Evolutionary conservation across 2,888 invertebrate species (phyloP).

Genomic region (Sarcophaga subvicina): DNA sequence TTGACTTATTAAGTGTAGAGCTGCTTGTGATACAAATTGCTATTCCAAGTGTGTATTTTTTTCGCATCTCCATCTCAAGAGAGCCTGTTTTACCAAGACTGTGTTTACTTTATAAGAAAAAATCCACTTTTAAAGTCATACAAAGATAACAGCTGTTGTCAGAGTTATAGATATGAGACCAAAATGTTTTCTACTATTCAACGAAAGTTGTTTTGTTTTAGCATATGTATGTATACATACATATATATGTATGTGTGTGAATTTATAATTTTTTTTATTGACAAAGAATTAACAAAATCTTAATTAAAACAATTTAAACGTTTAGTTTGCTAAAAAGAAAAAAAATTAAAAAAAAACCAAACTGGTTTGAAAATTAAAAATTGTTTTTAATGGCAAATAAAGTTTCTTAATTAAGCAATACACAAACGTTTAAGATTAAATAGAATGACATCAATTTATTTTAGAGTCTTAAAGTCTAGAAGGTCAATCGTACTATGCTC

Average conservation of each 20-base stretch:
- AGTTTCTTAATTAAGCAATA: not conserved
- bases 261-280: not conserved
- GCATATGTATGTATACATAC: not conserved
- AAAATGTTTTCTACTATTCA: too few relatives aligned
- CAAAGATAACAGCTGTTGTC: too few relatives aligned
- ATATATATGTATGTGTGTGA: not conserved
- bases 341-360: not conserved
- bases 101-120: too few relatives aligned
- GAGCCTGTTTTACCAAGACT: too few relatives aligned
- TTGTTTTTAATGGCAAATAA: not conserved
- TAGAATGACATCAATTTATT: not conserved
- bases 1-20: too few relatives aligned
- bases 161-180: too few relatives aligned
- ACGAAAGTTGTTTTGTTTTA: not conserved
- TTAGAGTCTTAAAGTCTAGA: slow-evolving; percentile 1
- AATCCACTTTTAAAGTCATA: too few relatives aligned
- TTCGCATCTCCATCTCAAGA: too few relatives aligned
- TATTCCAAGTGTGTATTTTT: too few relatives aligned
- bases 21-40: too few relatives aligned
- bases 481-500: not conserved
- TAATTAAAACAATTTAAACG: not conserved
- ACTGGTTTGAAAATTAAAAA: not conserved
- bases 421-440: not conserved
- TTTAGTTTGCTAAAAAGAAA: not conserved
- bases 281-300: not conserved